A percentile compares a stretch with the other conserved stretches of the same genome.
Conservation (phyloP, 92 coral and sea anemone genomes). For the Epizoanthus ramosus region DNA sequence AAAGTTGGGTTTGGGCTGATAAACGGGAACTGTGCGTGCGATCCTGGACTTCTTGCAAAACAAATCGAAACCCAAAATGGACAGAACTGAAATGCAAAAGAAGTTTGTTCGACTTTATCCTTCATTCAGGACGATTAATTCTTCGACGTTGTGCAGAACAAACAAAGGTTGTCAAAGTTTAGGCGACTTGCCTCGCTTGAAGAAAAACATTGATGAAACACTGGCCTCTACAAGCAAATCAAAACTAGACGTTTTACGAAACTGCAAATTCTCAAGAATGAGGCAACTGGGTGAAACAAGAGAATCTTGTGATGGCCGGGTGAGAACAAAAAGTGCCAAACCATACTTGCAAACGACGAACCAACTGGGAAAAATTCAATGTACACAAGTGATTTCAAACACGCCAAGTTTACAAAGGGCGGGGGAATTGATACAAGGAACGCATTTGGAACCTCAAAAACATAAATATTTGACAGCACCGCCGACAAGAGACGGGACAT, state of each 20-base stretch:
- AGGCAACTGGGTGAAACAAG: slow-evolving; percentile 11
- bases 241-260: not conserved
- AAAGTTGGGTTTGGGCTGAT: too few species aligned
- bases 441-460: not conserved
- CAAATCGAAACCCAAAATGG: not conserved
- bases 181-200: slow-evolving; percentile 4
- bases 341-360: not conserved
- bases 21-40: too few species aligned
- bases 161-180: not conserved
- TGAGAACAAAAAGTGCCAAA: not conserved
- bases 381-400: slow-evolving; percentile 4
- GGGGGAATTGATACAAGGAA: not conserved
- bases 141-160: not conserved
- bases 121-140: not conserved
- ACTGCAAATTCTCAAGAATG: not conserved
- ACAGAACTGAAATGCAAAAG: slow-evolving; percentile 11
- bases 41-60: too few species aligned
- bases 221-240: not conserved
- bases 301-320: not conserved
- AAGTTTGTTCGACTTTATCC: slow-evolving; percentile 4
- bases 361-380: not conserved
- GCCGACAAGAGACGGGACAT: slow-evolving; percentile 15
- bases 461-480: not conserved
- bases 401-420: slow-evolving; percentile 17
- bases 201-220: slow-evolving; percentile 14